phyloP scores from a whole-genome alignment of 2,113 vertebrate genomes.

The Hemichromis elongatus region DNA sequence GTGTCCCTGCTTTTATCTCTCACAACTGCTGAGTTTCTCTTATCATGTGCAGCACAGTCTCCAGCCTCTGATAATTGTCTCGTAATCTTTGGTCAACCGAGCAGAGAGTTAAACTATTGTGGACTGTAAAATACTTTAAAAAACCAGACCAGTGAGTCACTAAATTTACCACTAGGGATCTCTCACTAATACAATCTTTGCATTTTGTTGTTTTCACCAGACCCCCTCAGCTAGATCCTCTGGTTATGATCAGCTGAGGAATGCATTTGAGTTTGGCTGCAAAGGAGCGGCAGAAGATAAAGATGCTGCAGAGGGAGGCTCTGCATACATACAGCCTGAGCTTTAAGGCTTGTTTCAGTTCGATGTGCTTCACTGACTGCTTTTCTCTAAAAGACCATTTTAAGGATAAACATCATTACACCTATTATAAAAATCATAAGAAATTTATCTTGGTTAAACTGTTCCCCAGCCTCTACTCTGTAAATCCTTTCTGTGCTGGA shows the following conservation, averaged over 20 bases:
- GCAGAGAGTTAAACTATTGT: conserved; percentile 41
- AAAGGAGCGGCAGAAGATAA: neutral
- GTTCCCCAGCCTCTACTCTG: neutral
- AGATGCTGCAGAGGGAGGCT: neutral
- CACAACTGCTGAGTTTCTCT: conserved; percentile 51
- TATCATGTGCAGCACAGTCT: conserved; percentile 64
- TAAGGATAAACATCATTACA: neutral
- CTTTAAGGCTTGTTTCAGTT: neutral
- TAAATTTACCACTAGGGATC: neutral
- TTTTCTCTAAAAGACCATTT: neutral
- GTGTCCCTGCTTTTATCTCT: conserved; percentile 70
- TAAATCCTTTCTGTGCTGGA: neutral
- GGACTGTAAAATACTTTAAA: neutral
- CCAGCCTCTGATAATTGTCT: conserved; percentile 62
- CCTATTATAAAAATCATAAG: neutral
- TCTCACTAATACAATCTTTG: neutral
- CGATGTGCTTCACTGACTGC: neutral
- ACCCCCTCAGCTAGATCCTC: neutral
- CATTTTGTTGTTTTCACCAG: neutral
- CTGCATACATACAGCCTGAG: neutral
- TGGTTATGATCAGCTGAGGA: neutral
- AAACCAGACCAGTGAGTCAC: neutral
- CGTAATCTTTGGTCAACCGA: conserved; percentile 34
- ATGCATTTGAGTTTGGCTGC: neutral
- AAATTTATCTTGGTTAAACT: neutral